phyloP scores from a whole-genome alignment of 2,113 vertebrate species.

The Neofelis nebulosa region DNA sequence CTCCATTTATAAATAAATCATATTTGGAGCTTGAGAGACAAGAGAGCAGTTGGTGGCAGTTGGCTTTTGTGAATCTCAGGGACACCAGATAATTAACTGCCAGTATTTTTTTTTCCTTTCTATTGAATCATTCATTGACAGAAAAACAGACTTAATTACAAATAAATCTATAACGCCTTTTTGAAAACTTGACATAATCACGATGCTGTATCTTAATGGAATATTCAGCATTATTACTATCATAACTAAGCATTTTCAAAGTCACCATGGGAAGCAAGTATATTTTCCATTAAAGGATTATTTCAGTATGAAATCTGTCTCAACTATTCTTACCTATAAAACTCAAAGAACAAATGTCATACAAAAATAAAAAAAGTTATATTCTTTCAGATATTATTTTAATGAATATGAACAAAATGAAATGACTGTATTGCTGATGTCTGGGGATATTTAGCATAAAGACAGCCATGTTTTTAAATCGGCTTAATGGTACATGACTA shows the following conservation, averaged over 20 bases:
- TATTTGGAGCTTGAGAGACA: neutral
- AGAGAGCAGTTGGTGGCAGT: neutral
- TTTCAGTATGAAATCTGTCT: conserved; percentile 46
- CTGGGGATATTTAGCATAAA: neutral
- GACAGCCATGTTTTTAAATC: neutral
- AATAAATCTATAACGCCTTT: conserved; percentile 8
- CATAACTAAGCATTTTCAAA: conserved; percentile 59
- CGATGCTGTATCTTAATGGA: conserved; percentile 36
- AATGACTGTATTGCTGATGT: neutral
- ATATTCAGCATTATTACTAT: conserved; percentile 34
- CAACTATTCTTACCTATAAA: conserved; percentile 35
- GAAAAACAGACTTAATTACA: conserved; percentile 46
- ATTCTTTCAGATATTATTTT: conserved; percentile 23
- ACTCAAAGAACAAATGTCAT: neutral
- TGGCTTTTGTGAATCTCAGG: neutral
- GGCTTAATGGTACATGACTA: neutral
- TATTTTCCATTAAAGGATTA: conserved; percentile 61
- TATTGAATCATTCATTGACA: conserved; percentile 13
- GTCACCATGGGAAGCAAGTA: conserved; percentile 46
- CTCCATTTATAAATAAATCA: conserved; percentile 34
- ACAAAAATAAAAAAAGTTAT: conserved; percentile 35
- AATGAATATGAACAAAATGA: neutral
- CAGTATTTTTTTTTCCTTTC: neutral
- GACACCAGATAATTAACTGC: neutral
- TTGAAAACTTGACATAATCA: conserved; percentile 43